Conservation (phyloP, 2,113 vertebrate genomes). For the Silurus meridionalis region DNA sequence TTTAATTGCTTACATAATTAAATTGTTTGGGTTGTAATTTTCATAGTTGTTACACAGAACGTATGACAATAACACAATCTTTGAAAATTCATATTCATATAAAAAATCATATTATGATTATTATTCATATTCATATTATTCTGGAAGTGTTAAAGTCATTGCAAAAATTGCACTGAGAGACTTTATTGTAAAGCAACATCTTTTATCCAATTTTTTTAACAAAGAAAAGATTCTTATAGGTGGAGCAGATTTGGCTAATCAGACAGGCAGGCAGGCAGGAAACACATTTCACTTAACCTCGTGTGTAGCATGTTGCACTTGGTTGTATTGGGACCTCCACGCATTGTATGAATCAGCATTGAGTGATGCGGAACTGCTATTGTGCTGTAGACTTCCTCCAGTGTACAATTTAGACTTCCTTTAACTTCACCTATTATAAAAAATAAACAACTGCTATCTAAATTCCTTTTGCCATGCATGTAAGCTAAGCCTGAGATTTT, state of each 20-base stretch:
- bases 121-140: not conserved
- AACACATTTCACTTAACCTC: conserved; percentile 48
- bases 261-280: conserved; percentile 36
- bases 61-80: not conserved
- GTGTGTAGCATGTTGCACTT: not conserved
- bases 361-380: conserved; percentile 42
- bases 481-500: not conserved
- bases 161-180: not conserved
- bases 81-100: no score
- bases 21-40: not conserved
- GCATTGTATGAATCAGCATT: conserved; percentile 24
- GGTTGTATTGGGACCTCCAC: not conserved
- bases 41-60: not conserved
- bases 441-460: not conserved
- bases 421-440: not conserved
- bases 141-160: not conserved
- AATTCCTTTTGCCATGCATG: conserved; percentile 56
- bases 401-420: not conserved
- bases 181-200: not conserved
- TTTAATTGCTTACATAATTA: not conserved
- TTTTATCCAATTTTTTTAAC: conserved; percentile 13
- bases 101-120: no score
- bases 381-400: conserved; percentile 36
- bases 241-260: not conserved
- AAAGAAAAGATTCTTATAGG: not conserved